phyloP scores from a whole-genome alignment of 2,888 invertebrate genomes.

The Trichopoda pennipes region DNA sequence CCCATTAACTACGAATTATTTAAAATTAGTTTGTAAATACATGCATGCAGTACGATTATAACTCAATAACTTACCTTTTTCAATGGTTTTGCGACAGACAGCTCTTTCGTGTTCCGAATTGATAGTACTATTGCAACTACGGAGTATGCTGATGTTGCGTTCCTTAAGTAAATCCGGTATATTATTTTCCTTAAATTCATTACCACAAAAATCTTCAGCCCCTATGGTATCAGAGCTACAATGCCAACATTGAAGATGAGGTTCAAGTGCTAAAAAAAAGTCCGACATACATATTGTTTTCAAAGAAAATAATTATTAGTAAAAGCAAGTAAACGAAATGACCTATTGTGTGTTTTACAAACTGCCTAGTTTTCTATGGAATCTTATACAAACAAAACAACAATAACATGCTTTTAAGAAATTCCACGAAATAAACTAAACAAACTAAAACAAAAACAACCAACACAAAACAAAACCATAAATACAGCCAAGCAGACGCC shows the following conservation, averaged over 20 bases:
- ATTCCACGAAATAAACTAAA: no score
- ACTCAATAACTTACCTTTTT: slow-evolving; percentile 73
- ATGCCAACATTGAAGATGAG: slow-evolving; percentile 77
- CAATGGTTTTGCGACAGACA: slow-evolving; percentile 79
- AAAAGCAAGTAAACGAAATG: no score
- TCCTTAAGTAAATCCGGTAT: slow-evolving; percentile 75
- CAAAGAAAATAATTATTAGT: no score
- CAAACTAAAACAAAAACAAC: no score
- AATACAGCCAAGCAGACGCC: no score
- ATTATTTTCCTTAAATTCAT: slow-evolving; percentile 76
- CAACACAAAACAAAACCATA: no score
- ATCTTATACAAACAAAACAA: no score
- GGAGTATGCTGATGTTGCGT: slow-evolving; percentile 75
- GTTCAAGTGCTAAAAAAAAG: slow-evolving; percentile 61
- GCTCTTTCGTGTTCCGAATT: slow-evolving; percentile 78
- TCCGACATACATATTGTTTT: no score
- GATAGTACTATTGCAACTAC: slow-evolving; percentile 76
- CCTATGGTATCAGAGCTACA: slow-evolving; percentile 79
- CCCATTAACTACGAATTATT: slow-evolving; percentile 73
- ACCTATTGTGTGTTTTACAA: no score
- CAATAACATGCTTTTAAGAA: no score
- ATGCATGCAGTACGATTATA: background rate
- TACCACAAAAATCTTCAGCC: slow-evolving; percentile 77
- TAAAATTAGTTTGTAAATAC: background rate
- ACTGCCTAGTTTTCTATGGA: no score